phyloP scores from a whole-genome alignment of 2,888 invertebrate species.

The Ctena decussata region DNA sequence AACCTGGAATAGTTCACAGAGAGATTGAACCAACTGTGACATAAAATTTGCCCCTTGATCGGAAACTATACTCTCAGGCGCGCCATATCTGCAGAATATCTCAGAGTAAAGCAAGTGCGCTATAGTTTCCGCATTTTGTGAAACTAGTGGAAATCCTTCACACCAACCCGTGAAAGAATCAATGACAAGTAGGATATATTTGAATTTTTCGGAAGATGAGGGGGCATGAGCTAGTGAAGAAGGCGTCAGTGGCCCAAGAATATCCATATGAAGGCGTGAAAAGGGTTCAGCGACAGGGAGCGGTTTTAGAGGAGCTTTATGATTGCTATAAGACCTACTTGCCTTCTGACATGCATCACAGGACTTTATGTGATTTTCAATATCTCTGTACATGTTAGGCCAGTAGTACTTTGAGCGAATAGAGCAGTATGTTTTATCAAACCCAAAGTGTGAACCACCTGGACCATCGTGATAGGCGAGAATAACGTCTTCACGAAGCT shows the following conservation, averaged over 20 bases:
- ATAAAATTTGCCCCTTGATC: slow-evolving; percentile 38
- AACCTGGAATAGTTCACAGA: slow-evolving; percentile 45
- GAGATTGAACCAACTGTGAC: slow-evolving; percentile 28
- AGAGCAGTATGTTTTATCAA: slow-evolving; percentile 19
- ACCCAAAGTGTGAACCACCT: slow-evolving; percentile 37
- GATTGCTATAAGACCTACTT: slow-evolving; percentile 12
- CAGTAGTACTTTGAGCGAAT: slow-evolving; percentile 43
- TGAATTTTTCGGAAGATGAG: background rate
- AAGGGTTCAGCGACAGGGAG: slow-evolving; percentile 30
- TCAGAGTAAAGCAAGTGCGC: slow-evolving; percentile 19
- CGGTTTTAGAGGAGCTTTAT: slow-evolving; percentile 27
- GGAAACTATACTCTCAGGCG: slow-evolving; percentile 25
- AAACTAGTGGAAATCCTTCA: slow-evolving; percentile 40
- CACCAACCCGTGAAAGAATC: slow-evolving; percentile 30
- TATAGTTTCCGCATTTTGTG: slow-evolving; percentile 29
- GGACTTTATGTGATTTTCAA: slow-evolving; percentile 21
- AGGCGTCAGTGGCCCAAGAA: slow-evolving; percentile 26
- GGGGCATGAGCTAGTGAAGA: background rate
- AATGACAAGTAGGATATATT: slow-evolving; percentile 39
- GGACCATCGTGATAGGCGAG: slow-evolving; percentile 39
- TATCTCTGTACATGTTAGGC: slow-evolving; percentile 32
- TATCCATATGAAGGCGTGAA: slow-evolving; percentile 38
- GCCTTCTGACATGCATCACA: slow-evolving; percentile 38
- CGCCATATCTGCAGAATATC: slow-evolving; percentile 40
- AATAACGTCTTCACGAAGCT: slow-evolving; percentile 35